These are phyloP conservation scores for Drosophila mimetica DNA, from an alignment of 2,888 invertebrate species.

Conservation along the genomic window DNA sequence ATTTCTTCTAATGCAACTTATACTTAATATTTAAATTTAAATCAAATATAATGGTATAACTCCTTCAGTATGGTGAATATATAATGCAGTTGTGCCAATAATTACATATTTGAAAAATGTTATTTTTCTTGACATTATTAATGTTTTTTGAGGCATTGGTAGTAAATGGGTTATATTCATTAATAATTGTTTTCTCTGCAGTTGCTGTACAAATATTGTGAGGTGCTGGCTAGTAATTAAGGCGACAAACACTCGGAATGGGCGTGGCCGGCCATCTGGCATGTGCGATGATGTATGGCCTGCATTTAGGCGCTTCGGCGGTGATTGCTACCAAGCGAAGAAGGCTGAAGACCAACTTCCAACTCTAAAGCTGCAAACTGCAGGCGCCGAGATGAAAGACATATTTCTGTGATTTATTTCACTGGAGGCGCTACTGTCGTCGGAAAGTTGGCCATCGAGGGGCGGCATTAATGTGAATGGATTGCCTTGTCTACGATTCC, in stretches of 20 bases:
- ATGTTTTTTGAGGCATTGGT: no score
- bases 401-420: constrained; percentile 75
- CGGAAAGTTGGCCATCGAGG: constrained; percentile 14
- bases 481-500: constrained; percentile 29
- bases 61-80: no score
- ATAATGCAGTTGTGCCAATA: no score
- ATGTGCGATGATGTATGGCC: constrained; percentile 64
- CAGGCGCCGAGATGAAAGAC: constrained; percentile 76
- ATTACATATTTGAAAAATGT: neutral
- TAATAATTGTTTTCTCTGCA: constrained; percentile 23
- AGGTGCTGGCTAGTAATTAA: constrained; percentile 70
- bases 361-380: constrained; percentile 37
- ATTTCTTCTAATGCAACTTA: no score
- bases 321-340: constrained; percentile 42
- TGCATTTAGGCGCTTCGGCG: constrained; percentile 52
- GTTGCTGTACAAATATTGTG: constrained; percentile 64
- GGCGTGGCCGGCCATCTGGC: constrained; percentile 69
- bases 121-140: no score
- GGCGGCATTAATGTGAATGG: constrained; percentile 38
- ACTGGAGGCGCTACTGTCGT: constrained; percentile 69
- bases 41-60: no score
- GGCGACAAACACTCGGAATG: constrained; percentile 75
- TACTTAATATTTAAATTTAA: no score
- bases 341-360: constrained; percentile 17
- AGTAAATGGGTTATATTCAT: no score